Evolutionary conservation across 2,888 invertebrate species (phyloP), one percentile per base, ranked within the genome.

Genomic region (Blastobasis lacticolella): DNA sequence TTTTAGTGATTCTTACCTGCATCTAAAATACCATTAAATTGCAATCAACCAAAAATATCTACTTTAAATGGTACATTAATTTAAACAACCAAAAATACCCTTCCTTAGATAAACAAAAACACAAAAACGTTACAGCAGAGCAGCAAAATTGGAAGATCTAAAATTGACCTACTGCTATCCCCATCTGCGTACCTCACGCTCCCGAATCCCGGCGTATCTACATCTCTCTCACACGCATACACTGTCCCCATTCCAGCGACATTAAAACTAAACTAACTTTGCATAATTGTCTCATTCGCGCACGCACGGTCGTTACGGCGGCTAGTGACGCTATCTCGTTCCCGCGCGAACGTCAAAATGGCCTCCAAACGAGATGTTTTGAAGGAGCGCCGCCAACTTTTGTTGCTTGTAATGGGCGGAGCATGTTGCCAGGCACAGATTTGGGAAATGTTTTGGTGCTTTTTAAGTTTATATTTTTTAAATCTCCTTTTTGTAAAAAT

Each of bases 311-410:
- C 66, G 78, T 76, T 73, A 74, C 63, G 67, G 67, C 57, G 60
- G 54, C 56, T 59, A 59, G 60, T 71, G 59, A 57, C 64, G 72
- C 78, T 75, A 65, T 88, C 87, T 78, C 81, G 64, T 60, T 88
- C 75, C 56, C 75, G 63, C 88, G 59, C 78, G 75, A 74, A 86
- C 87, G 81, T 88, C 87, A 88, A 88, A 88, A 88, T 88, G 88
- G 88, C 87, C 81, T 86, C 88, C 87, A 86, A 87, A 88, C 87
- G 86, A 85, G 87, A 85, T 87, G 81, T 88, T 88, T 87, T 87
- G 88, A 88, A 87, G 86, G 84, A 87, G 85, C 85, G 76, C 80
- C 75, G 78, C 83, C 82, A 82, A 87, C 87, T 88, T 88, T 87
- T 88, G 88, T 87, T 79, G 84, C 76, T 69, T 78, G 83, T 87